Evolutionary conservation across 2,888 invertebrate genomes (phyloP).

Genomic region (Steinernema hermaphroditum): DNA sequence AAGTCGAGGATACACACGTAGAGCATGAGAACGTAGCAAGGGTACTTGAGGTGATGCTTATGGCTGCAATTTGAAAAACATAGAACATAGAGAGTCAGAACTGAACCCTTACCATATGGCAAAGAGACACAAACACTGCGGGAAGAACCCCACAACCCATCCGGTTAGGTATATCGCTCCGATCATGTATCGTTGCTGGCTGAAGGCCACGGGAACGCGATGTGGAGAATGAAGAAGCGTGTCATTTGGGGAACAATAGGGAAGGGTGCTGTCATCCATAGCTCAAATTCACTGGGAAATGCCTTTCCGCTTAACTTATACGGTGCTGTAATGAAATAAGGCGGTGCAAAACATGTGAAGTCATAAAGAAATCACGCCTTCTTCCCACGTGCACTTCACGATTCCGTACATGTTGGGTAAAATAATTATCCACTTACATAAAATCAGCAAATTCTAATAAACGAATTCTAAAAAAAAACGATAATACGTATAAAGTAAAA

Average conservation of each 20-base stretch:
- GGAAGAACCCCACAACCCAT: constrained; percentile 3
- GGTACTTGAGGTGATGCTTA: constrained; percentile 12
- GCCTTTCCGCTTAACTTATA: too few relatives aligned
- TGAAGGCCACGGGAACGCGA: neutral
- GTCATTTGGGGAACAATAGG: constrained; percentile 4
- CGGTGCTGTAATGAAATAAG: neutral
- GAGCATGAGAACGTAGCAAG: constrained; percentile 23
- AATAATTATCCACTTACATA: too few relatives aligned
- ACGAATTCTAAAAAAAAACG: too few relatives aligned
- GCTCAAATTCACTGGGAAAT: neutral
- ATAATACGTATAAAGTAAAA: too few relatives aligned
- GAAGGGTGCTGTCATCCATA: neutral
- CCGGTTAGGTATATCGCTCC: neutral
- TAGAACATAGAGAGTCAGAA: neutral
- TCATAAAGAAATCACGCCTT: neutral
- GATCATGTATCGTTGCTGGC: constrained; percentile 6
- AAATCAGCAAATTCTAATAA: too few relatives aligned
- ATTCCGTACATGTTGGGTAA: too few relatives aligned
- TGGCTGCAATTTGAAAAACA: neutral
- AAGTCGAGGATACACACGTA: constrained; percentile 3
- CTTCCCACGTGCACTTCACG: too few relatives aligned
- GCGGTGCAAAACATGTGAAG: neutral
- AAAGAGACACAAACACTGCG: neutral
- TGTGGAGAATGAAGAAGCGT: neutral
- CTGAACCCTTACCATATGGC: neutral